Evolutionary conservation across 2,797 vertebrate species (phyloP).

Genomic region (Eutrigla gurnardus): DNA sequence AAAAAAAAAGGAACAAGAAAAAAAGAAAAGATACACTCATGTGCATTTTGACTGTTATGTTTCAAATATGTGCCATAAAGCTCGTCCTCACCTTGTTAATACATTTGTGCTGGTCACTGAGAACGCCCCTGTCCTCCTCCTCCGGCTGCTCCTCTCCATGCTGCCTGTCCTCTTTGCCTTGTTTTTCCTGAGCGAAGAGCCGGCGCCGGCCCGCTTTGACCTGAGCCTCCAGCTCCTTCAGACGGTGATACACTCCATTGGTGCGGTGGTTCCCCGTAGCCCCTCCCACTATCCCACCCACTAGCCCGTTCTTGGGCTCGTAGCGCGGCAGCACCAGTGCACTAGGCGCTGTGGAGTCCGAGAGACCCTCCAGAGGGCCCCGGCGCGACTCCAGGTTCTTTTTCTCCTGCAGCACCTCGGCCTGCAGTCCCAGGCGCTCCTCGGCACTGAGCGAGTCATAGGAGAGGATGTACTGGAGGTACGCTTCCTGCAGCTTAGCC

Average conservation of each 20-base stretch:
- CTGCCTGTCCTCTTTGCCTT: conserved; percentile 90
- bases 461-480: conserved; percentile 99
- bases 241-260: conserved; percentile 92
- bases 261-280: conserved; percentile 73
- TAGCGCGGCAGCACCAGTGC: conserved; percentile 93
- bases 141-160: conserved; percentile 83
- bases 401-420: conserved; percentile 95
- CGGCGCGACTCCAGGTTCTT: conserved; percentile 92
- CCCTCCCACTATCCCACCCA: conserved; percentile 76
- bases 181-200: conserved; percentile 98
- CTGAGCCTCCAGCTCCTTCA: conserved; percentile 92
- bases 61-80: conserved; percentile 29
- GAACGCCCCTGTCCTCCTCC: conserved; percentile 88
- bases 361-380: conserved; percentile 95
- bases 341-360: conserved; percentile 86
- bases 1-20: background rate
- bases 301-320: conserved; percentile 95
- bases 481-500: conserved; percentile 99
- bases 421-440: conserved; percentile 92
- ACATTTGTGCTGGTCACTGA: conserved; percentile 98
- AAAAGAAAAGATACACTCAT: conserved; percentile 6
- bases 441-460: conserved; percentile 94
- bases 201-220: conserved; percentile 94
- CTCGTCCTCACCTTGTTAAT: conserved; percentile 91
- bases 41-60: conserved; percentile 26